Evolutionary conservation across 2,113 vertebrate genomes (phyloP).

Genomic region (Notothenia rossii): DNA sequence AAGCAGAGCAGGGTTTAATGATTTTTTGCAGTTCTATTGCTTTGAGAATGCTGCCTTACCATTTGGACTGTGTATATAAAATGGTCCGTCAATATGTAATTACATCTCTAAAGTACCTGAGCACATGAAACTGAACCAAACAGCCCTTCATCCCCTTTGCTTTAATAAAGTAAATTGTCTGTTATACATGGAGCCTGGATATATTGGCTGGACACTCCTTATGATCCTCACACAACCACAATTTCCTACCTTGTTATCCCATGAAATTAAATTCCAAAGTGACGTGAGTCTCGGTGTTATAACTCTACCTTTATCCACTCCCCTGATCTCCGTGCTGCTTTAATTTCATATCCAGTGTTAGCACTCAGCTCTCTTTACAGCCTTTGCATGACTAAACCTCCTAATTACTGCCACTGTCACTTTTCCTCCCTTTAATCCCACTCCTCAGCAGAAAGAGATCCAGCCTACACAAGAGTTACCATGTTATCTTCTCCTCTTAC

Average conservation of each 20-base stretch:
- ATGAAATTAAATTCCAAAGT: conserved; percentile 34
- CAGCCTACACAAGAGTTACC: neutral
- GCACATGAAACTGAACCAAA: conserved; percentile 12
- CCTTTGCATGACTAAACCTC: conserved; percentile 63
- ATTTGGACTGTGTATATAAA: conserved; percentile 54
- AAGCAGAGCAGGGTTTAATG: neutral
- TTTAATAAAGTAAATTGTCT: conserved; percentile 5
- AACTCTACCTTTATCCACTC: conserved; percentile 19
- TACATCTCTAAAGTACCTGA: neutral
- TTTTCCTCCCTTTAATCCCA: conserved; percentile 16
- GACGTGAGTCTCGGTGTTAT: conserved; percentile 26
- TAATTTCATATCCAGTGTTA: conserved; percentile 36
- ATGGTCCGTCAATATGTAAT: conserved; percentile 33
- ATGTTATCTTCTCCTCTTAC: neutral
- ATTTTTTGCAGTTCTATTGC: conserved; percentile 5
- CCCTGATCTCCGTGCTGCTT: conserved; percentile 36
- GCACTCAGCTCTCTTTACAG: conserved; percentile 2
- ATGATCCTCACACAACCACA: conserved; percentile 11
- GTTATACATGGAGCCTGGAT: neutral
- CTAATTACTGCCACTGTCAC: conserved; percentile 56
- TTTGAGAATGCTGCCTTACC: conserved; percentile 54
- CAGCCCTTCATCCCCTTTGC: neutral
- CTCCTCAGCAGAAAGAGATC: conserved; percentile 7
- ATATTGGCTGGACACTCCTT: neutral
- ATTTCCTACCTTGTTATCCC: conserved; percentile 38